phyloP scores from a whole-genome alignment of 2,113 vertebrate genomes.

The Terrapene triunguis region DNA sequence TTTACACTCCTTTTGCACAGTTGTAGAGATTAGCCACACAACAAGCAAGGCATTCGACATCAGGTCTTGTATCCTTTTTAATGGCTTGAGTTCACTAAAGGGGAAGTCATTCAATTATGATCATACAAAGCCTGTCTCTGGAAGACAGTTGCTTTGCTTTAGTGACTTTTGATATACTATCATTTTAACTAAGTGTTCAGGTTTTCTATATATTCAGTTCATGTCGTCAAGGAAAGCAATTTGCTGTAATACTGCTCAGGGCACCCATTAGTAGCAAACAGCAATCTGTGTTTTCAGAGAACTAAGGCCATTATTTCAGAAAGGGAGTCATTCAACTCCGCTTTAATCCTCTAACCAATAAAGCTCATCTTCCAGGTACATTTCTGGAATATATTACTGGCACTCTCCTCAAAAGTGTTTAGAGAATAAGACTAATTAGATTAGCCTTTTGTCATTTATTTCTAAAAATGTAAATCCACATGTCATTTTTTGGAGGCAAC shows the following conservation, averaged over 20 bases:
- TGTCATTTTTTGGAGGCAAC: neutral
- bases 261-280: conserved; percentile 62
- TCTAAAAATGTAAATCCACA: neutral
- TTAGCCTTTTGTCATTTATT: neutral
- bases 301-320: conserved; percentile 58
- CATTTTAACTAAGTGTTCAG: conserved; percentile 57
- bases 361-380: conserved; percentile 54
- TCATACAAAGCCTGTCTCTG: neutral
- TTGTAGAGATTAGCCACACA: neutral
- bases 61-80: neutral
- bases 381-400: conserved; percentile 16
- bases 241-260: conserved; percentile 69
- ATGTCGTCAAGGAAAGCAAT: conserved; percentile 67
- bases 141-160: conserved; percentile 50
- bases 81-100: neutral
- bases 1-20: neutral
- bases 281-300: conserved; percentile 74
- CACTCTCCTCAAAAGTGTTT: neutral
- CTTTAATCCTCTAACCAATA: conserved; percentile 53
- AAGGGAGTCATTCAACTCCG: conserved; percentile 35
- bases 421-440: neutral
- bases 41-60: neutral
- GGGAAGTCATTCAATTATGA: conserved; percentile 1
- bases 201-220: conserved; percentile 55
- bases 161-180: conserved; percentile 50